Evolutionary conservation across 1,140 invertebrate species (phyloP), one percentile per base, ranked within the genome.

Genomic region (Bombus haemorrhoidalis): DNA sequence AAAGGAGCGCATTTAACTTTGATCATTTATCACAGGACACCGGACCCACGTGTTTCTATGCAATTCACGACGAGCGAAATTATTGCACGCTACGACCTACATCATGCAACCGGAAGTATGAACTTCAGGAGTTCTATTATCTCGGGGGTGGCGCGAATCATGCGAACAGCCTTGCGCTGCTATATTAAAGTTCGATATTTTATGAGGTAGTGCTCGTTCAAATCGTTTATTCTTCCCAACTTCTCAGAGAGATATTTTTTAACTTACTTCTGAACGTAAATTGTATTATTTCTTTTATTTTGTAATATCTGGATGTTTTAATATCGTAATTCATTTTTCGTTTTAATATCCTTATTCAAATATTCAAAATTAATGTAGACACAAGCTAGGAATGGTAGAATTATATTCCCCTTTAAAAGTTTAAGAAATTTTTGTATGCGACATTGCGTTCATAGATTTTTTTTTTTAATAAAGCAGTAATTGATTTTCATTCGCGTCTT

Each of bases 1-100:
- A 22, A 85, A 80, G 28, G 34, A 66, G 28, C 32, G 69, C 43
- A 34, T 81, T 85, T 64, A 81, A 81, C 69, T 74, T 57, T n/a
- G 37, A 5, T 41, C 78, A 53, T 85, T 85, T 74, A 81, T 85
- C 75, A 84, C 47, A 9, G 9, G 12, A 12, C 37, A 71, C 22
- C 57, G 57, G 71, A 64, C 41, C 59, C 72, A 83, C 47, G 59
- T 62, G 66, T 72, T 62, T 32, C 57, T 57, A 12, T 71, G 83
- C 66, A 62, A 37, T 43, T 41, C 18, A 59, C 78, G 83, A 41
- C 57, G 57, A 39, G 69, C 59, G 34, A 74, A 81, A 81, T 85
- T 85, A 74, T 85, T 74, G 83, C 78, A 43, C 57, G 32, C 57
- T 32, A 39, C 59, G 69, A 81, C 43, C 57, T 73, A 66, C 69